Evolutionary conservation across 2,797 vertebrate species (phyloP), one percentile per base, ranked within the genome.

Genomic region (Lacerta agilis): DNA sequence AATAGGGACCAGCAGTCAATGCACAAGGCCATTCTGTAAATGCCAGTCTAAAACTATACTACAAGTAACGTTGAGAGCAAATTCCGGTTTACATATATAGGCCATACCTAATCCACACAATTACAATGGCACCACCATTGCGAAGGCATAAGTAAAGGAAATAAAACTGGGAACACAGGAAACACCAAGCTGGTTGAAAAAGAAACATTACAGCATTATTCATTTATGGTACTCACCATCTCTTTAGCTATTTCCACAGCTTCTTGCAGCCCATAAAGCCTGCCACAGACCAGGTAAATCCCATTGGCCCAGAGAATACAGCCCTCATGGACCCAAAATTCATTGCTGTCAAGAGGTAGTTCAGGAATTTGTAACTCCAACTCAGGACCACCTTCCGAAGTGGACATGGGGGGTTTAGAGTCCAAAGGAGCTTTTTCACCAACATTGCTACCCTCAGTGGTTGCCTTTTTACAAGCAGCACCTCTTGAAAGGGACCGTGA

Each of bases 251-350:
- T 98, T 97, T 99, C 99, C 96, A 99, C 97, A 96, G 98, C 98
- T 96, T 99, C 99, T 94, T 99, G 99, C 94, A 99, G 97, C 95
- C 99, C 99, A n/a, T 99, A 99, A 91, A 99, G 98, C 94, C 97
- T 98, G 95, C 99, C 99, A 86, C 98, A 99, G 96, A 99, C 98
- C 93, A 99, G 98, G 96, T 98, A 99, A 95, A 99, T 97, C 83
- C 99, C 99, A 95, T 99, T 99, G 96, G 99, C 98, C 99, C 99
- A 99, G 94, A 98, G 98, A 90, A 99, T 98, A 94, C 99, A 99
- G 93, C 98, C 98, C 96, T 99, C 99, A 0, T 99, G 99, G 94
- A 99, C 98, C 99, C 99, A 99, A 96, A 99, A 98, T 98, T 99
- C 99, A 95, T 99, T 98, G 78, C 98, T 98, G 97, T 99, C 99